Evolutionary conservation across 2,797 vertebrate species (phyloP).

Genomic region (Erethizon dorsatum): DNA sequence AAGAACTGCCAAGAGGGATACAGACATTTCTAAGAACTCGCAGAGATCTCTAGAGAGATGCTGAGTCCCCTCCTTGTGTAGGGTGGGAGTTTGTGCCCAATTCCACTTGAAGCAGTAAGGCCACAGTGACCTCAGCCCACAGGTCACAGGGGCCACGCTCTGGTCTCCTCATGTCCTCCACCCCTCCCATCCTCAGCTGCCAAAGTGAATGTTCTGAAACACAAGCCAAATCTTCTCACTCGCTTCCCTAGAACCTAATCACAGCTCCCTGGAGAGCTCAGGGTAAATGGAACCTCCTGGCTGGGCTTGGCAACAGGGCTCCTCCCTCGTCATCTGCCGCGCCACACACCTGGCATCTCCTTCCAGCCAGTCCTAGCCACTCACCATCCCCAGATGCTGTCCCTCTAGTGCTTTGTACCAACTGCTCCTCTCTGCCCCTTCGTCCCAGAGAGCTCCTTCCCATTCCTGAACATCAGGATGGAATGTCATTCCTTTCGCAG

Average conservation of each 20-base stretch:
- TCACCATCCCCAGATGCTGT: not conserved
- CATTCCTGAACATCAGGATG: not conserved
- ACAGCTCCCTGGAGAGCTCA: not conserved
- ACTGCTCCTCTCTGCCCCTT: not conserved
- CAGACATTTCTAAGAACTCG: not conserved
- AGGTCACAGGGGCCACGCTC: not conserved
- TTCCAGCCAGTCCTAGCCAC: not conserved
- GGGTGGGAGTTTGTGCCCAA: not conserved
- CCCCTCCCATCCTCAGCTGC: not conserved
- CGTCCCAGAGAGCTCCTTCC: not conserved
- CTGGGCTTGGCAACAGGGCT: not conserved
- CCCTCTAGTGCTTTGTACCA: not conserved
- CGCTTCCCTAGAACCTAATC: not conserved
- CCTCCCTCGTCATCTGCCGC: not conserved
- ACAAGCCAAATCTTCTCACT: not conserved
- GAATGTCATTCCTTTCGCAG: not conserved
- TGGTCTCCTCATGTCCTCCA: too few species aligned
- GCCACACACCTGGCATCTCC: not conserved
- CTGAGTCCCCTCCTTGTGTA: not conserved
- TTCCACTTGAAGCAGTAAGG: not conserved
- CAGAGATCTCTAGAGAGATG: not conserved
- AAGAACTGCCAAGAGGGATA: not conserved
- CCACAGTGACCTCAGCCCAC: not conserved
- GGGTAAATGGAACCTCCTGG: not conserved
- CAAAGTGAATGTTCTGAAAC: not conserved